Evolutionary conservation across 2,888 invertebrate species (phyloP), one percentile per base, ranked within the genome.

Genomic region (Eristalinus sepulchralis): DNA sequence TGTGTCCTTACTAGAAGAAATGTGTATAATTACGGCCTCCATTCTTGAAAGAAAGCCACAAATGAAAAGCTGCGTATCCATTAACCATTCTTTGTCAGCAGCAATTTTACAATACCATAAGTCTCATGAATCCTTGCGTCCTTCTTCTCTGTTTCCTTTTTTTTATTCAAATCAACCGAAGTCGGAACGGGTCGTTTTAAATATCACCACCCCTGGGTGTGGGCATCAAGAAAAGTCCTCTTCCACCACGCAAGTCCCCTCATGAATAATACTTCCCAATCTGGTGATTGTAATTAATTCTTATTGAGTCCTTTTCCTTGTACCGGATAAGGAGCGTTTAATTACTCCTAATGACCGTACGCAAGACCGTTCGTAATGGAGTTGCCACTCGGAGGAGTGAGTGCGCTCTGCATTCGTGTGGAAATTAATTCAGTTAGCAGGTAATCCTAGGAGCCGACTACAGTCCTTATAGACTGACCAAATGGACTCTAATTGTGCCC

Each of bases 251-350:
- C 5, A 5, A 5, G 27, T 27, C 47, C 47, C 39, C 17, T 47
- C 47, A 47, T 47, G 47, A 47, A 47, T 47, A 47, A 47, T 47
- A 8, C 47, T 8, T 17, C 47, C 47, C 47, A 47, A 47, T 47
- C 47, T 17, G 47, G 47, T 17, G 17, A 47, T 47, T 47, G 47
- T 47, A 47, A 47, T 47, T 47, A 47, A 47, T 47, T 71, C 71
- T 71, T 62, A 71, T 47, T 17, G 55, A 73, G 55, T 64, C 63
- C 63, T 64, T 64, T 73, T 55, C 73, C 63, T 55, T 63, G 53
- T 24, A 63, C 39, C 0, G 73, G 33, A 72, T 62, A 34, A 64
- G 63, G 11, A 73, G 34, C 17, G 17, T 64, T 73, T 73, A 55
- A 64, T 73, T 73, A 55, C 73, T 55, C 17, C 13, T 59, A 8